Percentiles rank a stretch among this genome's conserved stretches.
Conservation (phyloP, 2,888 invertebrate species). For the Tachina grossa region DNA sequence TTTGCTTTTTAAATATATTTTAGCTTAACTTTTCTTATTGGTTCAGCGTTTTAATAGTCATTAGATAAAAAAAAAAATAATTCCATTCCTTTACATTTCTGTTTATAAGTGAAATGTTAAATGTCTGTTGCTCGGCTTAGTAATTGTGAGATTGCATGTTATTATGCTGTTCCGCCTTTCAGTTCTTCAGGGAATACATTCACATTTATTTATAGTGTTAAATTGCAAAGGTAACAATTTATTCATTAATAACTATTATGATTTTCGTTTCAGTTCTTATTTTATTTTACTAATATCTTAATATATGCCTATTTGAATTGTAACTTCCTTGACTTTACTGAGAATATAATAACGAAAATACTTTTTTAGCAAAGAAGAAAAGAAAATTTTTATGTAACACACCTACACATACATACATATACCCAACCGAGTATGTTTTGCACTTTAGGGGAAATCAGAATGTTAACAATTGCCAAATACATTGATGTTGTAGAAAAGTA, state of each 20-base stretch:
- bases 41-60: too few relatives aligned
- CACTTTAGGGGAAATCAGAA: too few relatives aligned
- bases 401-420: too few relatives aligned
- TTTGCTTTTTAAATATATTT: too few relatives aligned
- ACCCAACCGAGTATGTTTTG: too few relatives aligned
- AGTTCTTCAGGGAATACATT: slow-evolving; percentile 26
- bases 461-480: too few relatives aligned
- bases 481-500: too few relatives aligned
- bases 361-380: too few relatives aligned
- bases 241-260: not conserved
- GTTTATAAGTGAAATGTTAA: not conserved
- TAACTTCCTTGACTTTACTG: too few relatives aligned
- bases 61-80: not conserved
- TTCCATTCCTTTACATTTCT: slow-evolving; percentile 8
- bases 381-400: too few relatives aligned
- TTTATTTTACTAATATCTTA: not conserved
- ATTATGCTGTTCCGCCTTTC: slow-evolving; percentile 37
- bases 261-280: not conserved
- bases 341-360: too few relatives aligned
- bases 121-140: slow-evolving; percentile 18
- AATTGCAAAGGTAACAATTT: slow-evolving; percentile 39
- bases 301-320: not conserved
- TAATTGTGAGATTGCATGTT: slow-evolving; percentile 59
- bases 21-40: too few relatives aligned
- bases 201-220: slow-evolving; percentile 9